A percentile compares a stretch with the other conserved stretches of the same genome.
These are phyloP conservation scores for Hirundichthys speculiger DNA, from an alignment of 2,113 vertebrate genomes.

Conservation along the genomic window DNA sequence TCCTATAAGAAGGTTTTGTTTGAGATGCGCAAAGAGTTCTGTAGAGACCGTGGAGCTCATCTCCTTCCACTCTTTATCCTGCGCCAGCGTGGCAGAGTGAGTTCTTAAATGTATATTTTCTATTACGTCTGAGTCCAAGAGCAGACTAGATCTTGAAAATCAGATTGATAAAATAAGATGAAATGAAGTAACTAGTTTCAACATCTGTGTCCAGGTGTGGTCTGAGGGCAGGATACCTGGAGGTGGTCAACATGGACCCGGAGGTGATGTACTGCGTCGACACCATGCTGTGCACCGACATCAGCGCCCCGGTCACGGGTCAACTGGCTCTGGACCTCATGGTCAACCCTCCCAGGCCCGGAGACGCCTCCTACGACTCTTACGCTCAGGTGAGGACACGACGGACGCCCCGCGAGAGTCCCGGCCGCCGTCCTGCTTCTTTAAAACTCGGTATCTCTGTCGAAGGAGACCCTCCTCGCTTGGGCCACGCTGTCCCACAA, in stretches of 20 bases:
- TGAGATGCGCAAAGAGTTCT: conserved; percentile 67
- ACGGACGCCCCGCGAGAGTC: not conserved
- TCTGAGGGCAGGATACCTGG: conserved; percentile 75
- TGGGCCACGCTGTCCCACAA: conserved; percentile 61
- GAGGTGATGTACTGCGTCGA: conserved; percentile 38
- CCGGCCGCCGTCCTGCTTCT: no score
- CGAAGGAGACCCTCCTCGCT: conserved; percentile 52
- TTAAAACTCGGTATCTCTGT: not conserved
- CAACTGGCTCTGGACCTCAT: conserved; percentile 73
- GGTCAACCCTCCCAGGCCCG: conserved; percentile 59
- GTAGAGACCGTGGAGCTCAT: conserved; percentile 65
- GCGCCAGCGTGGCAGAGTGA: conserved; percentile 72
- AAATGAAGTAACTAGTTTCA: no score
- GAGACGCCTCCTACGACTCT: conserved; percentile 58
- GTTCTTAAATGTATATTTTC: conserved; percentile 13
- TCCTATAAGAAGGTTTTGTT: conserved; percentile 79
- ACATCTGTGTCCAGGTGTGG: conserved; percentile 65
- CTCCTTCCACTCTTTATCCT: conserved; percentile 78
- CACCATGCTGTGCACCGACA: conserved; percentile 41
- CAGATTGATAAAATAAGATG: no score
- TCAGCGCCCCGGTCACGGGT: conserved; percentile 59
- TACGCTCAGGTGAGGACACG: conserved; percentile 44
- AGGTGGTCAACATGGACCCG: conserved; percentile 75
- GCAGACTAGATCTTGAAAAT: no score
- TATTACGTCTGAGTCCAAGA: no score